phyloP scores from a whole-genome alignment of 37 sponge, comb jelly and placozoan species.

The Dysidea cf. avara region DNA sequence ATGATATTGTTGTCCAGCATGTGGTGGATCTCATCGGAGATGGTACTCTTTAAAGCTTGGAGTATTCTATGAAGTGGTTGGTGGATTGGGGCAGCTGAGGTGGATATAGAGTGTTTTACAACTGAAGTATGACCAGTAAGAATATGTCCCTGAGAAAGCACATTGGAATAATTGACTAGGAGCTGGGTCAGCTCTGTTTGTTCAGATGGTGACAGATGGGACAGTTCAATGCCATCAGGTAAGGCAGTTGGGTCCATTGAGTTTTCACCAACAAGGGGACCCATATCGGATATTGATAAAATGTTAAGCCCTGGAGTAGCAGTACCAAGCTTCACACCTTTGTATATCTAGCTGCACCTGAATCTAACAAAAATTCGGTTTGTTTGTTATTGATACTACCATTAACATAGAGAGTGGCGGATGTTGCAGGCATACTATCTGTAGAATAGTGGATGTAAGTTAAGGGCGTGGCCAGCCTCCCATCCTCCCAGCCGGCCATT shows the following conservation, averaged over 20 bases:
- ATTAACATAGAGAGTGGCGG: background rate
- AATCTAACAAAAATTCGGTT: constrained; percentile 1
- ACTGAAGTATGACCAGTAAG: constrained; percentile 6
- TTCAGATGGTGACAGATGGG: background rate
- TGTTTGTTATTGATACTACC: background rate
- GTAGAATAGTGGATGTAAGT: too few relatives aligned
- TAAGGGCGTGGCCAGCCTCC: constrained; percentile 4
- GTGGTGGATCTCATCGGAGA: too few relatives aligned
- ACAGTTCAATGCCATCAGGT: background rate
- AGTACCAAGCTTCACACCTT: background rate
- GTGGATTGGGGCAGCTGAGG: too few relatives aligned
- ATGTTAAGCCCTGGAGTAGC: background rate
- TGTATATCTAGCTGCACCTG: constrained; percentile 10
- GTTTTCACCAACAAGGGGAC: background rate
- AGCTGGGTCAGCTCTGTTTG: constrained; percentile 2
- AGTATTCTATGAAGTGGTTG: too few relatives aligned
- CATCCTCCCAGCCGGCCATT: constrained; percentile 8
- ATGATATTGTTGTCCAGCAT: too few relatives aligned
- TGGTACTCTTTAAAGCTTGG: background rate
- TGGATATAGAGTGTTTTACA: constrained; percentile 2
- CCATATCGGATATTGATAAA: too few relatives aligned
- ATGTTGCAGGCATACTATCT: too few relatives aligned
- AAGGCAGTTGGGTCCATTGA: background rate
- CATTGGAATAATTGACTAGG: background rate
- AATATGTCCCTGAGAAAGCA: background rate